A percentile compares a stretch with the other conserved stretches of the same genome.
phyloP scores from a whole-genome alignment of 1,140 invertebrate species.

The Ostrea denselamellosa region DNA sequence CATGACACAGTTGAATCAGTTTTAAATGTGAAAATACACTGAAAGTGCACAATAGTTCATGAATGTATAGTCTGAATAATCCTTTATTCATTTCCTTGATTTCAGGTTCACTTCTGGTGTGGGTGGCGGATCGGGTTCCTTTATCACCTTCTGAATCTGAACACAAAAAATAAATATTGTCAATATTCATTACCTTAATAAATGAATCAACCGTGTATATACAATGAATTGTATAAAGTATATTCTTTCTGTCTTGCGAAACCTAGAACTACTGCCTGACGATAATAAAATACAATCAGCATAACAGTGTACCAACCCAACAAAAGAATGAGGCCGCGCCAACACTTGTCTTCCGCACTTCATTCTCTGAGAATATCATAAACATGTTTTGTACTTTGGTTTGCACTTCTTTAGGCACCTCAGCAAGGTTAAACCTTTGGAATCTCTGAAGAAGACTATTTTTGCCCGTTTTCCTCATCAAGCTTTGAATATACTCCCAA shows the following conservation, averaged over 20 bases:
- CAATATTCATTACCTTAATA: too few relatives aligned
- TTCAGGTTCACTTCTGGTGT: not conserved
- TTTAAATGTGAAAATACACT: too few relatives aligned
- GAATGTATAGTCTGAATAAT: not conserved
- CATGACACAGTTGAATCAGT: too few relatives aligned
- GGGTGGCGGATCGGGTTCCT: not conserved
- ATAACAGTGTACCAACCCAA: conserved; percentile 56
- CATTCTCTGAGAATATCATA: conserved; percentile 53
- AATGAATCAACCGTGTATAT: too few relatives aligned
- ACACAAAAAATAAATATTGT: not conserved
- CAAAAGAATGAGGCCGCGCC: conserved; percentile 63
- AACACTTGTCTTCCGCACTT: conserved; percentile 59
- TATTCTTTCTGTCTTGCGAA: too few relatives aligned
- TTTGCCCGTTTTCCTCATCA: conserved; percentile 61
- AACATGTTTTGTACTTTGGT: conserved; percentile 53
- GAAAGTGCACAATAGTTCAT: not conserved
- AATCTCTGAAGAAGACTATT: conserved; percentile 57
- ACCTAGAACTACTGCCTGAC: too few relatives aligned
- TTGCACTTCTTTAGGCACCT: conserved; percentile 43
- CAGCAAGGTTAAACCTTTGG: conserved; percentile 48
- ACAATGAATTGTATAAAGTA: too few relatives aligned
- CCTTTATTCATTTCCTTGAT: not conserved
- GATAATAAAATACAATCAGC: not conserved
- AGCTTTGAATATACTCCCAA: conserved; percentile 60
- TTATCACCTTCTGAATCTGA: conserved; percentile 27